These are phyloP conservation scores for Carduelis carduelis DNA, from an alignment of 2,797 vertebrate species.

Conservation along the genomic window DNA sequence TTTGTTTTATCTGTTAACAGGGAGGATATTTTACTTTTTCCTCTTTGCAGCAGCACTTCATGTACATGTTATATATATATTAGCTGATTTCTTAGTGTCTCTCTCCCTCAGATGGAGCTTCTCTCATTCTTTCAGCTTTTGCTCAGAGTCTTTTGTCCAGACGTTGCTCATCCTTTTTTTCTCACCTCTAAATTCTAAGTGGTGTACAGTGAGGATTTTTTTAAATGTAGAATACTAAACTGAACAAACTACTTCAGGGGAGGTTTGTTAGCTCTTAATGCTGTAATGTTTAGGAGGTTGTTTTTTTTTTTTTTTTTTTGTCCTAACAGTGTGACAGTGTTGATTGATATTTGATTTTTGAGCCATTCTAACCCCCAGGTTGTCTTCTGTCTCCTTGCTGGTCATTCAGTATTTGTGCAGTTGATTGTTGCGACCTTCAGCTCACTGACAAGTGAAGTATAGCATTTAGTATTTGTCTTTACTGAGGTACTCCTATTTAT, in stretches of 20 bases:
- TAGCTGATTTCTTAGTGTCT: background rate
- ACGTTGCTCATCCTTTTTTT: background rate
- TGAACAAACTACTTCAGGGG: background rate
- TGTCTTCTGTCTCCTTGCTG: background rate
- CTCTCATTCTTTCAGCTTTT: background rate
- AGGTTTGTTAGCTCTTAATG: background rate
- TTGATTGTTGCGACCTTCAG: slow-evolving; percentile 23
- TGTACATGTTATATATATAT: background rate
- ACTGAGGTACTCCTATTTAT: background rate
- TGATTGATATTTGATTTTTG: background rate
- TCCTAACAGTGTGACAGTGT: background rate
- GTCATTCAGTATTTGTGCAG: background rate
- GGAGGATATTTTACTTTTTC: background rate
- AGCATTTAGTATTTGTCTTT: background rate
- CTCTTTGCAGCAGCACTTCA: background rate
- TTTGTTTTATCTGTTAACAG: background rate
- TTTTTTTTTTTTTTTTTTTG: background rate
- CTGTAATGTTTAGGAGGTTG: background rate
- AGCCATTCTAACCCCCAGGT: background rate
- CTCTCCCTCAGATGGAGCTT: background rate
- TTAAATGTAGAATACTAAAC: background rate
- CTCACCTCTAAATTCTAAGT: background rate
- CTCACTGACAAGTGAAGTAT: background rate
- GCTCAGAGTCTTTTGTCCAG: background rate
- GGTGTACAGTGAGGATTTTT: background rate